These are phyloP conservation scores for Oryzias woworae DNA, from an alignment of 2,113 vertebrate species.

Conservation along the genomic window DNA sequence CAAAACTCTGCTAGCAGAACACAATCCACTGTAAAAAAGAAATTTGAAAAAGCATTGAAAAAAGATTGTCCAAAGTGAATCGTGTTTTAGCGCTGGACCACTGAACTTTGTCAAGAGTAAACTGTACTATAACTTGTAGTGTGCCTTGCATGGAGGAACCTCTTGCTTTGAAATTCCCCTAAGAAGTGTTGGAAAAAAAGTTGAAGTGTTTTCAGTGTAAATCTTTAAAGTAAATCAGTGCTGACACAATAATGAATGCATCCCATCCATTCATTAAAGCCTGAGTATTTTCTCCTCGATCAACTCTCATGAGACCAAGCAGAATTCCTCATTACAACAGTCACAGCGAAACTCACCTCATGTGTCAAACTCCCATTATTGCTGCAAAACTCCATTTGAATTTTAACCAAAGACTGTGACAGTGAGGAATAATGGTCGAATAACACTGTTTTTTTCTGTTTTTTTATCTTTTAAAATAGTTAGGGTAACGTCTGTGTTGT, in stretches of 20 bases:
- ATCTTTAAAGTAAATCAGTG: conserved; percentile 9
- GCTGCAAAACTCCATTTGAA: conserved; percentile 36
- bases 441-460: conserved; percentile 29
- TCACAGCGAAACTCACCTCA: conserved; percentile 8
- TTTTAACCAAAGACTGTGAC: conserved; percentile 40
- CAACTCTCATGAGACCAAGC: conserved; percentile 1
- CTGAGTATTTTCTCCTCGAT: neutral
- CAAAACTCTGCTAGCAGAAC: too few species aligned
- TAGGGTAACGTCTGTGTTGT: conserved; percentile 32
- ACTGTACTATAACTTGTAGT: too few species aligned
- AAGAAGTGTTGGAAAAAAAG: too few species aligned
- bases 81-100: too few species aligned
- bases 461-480: conserved; percentile 25
- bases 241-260: conserved; percentile 29
- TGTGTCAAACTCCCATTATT: conserved; percentile 25
- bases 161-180: too few species aligned
- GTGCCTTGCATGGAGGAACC: too few species aligned
- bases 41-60: too few species aligned
- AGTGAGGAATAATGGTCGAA: conserved; percentile 44
- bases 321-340: conserved; percentile 15
- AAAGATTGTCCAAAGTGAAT: too few species aligned
- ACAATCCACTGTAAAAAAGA: too few species aligned
- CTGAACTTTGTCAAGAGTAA: too few species aligned
- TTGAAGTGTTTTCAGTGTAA: neutral
- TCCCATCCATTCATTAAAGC: neutral